Conservation (phyloP, 2,113 vertebrate genomes). For the Calidris pygmaea region DNA sequence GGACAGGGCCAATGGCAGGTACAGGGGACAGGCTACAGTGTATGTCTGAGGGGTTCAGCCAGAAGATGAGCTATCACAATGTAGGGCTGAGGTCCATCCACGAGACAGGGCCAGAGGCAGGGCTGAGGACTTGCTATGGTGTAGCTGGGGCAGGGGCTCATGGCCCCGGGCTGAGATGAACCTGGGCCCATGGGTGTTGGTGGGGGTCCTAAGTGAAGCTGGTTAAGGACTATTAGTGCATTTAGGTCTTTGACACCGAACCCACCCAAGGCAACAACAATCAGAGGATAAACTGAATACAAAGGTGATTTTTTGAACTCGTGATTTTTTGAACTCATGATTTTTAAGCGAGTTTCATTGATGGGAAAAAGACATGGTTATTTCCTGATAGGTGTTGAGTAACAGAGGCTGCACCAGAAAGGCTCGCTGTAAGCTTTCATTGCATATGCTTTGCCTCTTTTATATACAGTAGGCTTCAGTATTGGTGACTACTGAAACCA, state of each 20-base stretch:
- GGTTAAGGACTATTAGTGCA: not conserved
- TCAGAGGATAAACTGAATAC: not conserved
- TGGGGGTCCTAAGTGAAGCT: not conserved
- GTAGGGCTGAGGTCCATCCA: not conserved
- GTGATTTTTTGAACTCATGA: not conserved
- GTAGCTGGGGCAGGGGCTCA: not conserved
- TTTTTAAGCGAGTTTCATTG: not conserved
- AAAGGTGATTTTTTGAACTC: not conserved
- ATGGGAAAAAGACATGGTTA: not conserved
- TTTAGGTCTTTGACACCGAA: not conserved
- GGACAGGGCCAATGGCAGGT: not conserved
- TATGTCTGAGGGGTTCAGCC: not conserved
- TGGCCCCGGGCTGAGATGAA: not conserved
- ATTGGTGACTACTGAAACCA: not conserved
- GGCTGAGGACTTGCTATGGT: not conserved
- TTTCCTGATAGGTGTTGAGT: not conserved
- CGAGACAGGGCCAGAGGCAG: not conserved
- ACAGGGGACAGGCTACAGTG: not conserved
- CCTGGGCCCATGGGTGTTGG: not conserved
- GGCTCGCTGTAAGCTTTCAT: not conserved
- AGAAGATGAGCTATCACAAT: not conserved
- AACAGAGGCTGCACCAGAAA: not conserved
- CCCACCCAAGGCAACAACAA: not conserved
- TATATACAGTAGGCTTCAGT: not conserved
- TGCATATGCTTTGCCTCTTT: not conserved